Base-by-base conservation (phyloP, 2,113 vertebrate genomes). In the Pluvianellus socialis region DNA sequence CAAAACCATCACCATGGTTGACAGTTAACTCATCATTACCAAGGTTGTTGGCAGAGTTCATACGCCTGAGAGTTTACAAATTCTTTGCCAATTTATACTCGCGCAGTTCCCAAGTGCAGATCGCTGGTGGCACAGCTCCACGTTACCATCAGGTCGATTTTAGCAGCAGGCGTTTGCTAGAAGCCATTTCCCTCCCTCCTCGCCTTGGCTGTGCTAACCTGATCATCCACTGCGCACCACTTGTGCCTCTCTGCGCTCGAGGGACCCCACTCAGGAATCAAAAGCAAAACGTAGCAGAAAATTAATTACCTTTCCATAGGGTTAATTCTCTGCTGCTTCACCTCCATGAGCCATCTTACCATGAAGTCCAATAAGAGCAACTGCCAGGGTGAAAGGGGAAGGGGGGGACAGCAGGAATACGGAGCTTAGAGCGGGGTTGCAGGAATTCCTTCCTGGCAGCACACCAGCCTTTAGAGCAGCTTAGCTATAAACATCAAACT, bases 381-480 rank as follows among this genome's bases (percentile, higher is more conserved):
- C 26, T 61, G 70, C 40, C 33, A 55, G 49, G 49, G 80, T 35
- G 52, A 77, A 70, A 89, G 59, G 50, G 72, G 45, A 82, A 71
- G 40, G 12, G 27, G 55, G 42, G 27, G n/a, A 44, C 50, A 74
- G 68, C 52, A 59, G 47, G 38, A 68, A 59, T 33, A 74, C 8
- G 21, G 3, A 65, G 14, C 30, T 94, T 7, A 1, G 33, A 84
- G 52, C 33, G 68, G 21, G 58, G 66, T 16, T 88, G 70, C 72
- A 95, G 89, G 80, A 95, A 94, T 96, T 88, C 84, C 84, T 90
- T 94, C 70, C 94, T 96, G 94, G 92, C 94, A 95, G 65, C 56
- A 61, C 55, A 91, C 62, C 90, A 96, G 62, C 70, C 22, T 30
- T 75, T 67, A 55, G 30, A 82, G 61, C 61, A 91, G 88, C 52